Base-by-base conservation (phyloP, 2,113 vertebrate species). In the Lepisosteus oculatus region DNA sequence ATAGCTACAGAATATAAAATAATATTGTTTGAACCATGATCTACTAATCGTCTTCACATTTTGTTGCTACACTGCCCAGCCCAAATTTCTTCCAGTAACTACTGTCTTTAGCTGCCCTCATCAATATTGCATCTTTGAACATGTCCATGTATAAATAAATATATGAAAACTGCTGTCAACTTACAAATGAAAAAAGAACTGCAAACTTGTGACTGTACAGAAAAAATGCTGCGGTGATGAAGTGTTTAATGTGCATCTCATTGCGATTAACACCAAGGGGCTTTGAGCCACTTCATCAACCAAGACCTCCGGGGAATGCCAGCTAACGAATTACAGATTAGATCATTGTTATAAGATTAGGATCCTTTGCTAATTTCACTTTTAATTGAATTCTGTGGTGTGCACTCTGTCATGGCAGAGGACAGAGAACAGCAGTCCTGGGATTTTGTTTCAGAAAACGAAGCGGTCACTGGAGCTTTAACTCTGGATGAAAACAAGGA, bases 331-430 rank as follows among this genome's bases (percentile, higher is more conserved):
- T 92, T 86, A 89, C 85, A 86, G 88, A 90, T 91, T 88, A 89
- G 88, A 88, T 92, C 84, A 87, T 90, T 89, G 89, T 92, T 90
- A 70, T 70, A 75, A 83, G 86, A 91, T 92, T 90, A 92, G 88
- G 89, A 90, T 86, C 79, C 82, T 83, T 92, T 89, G 88, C 81
- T 87, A 90, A 90, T 91, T 90, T 91, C 87, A 88, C 85, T 84
- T 87, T 90, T 92, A 92, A 92, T 91, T 91, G 89, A 92, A 92
- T 92, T 86, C 88, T 84, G 85, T 87, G 86, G 80, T 90, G 85
- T 90, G 87, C 84, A 76, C 67, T 76, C 59, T 75, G 76, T 81
- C 67, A 67, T 77, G 76, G 75, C 69, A 78, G 86, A 89, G 87
- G 87, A 83, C 83, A 69, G 73, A 78, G 85, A 87, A 88, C 84